Evolutionary conservation across 2,797 vertebrate genomes (phyloP), one percentile per base, ranked within the genome.

Genomic region (Cuniculus paca): DNA sequence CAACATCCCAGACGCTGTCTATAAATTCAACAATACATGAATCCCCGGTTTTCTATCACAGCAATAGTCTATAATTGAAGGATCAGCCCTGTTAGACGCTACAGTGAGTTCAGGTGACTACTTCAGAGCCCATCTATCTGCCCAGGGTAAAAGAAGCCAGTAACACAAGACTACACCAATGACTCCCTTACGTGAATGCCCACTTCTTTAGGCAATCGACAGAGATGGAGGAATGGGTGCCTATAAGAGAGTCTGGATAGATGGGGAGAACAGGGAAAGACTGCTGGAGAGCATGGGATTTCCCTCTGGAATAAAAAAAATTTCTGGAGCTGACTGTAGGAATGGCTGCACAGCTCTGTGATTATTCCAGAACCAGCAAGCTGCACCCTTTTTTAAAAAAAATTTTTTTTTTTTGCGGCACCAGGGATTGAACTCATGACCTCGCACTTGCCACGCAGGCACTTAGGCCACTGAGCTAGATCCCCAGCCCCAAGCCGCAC

Each of bases 331-430:
- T 52, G 28, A 93, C 12, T 14, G 72, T 0, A 89, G 26, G 3
- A 4, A 12, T n/a, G 26, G n/a, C 6, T 77, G 16, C 31, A 56
- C 3, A 90, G 75, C 61, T 82, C 54, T 50, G 20, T 77, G 77
- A 95, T 39, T 70, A 82, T 75, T 85, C 56, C 65, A 92, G 85
- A 85, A 45, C n/a, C 74, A 93, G 1, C 48, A 24, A 84, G 36
- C 6, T n/a, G 4, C 4, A 58, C 13, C 22, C 58, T 65, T 60
- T 72, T n/a, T n/a, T n/a, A n/a, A n/a, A n/a, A n/a, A n/a, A n/a
- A n/a, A n/a, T n/a, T n/a, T n/a, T n/a, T n/a, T n/a, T n/a, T n/a
- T n/a, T n/a, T n/a, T n/a, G n/a, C n/a, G n/a, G n/a, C n/a, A n/a
- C n/a, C n/a, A n/a, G n/a, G n/a, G n/a, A n/a, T n/a, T n/a, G n/a